Conservation (phyloP, 1,140 invertebrate genomes). For the Zaprionus ghesquierei region DNA sequence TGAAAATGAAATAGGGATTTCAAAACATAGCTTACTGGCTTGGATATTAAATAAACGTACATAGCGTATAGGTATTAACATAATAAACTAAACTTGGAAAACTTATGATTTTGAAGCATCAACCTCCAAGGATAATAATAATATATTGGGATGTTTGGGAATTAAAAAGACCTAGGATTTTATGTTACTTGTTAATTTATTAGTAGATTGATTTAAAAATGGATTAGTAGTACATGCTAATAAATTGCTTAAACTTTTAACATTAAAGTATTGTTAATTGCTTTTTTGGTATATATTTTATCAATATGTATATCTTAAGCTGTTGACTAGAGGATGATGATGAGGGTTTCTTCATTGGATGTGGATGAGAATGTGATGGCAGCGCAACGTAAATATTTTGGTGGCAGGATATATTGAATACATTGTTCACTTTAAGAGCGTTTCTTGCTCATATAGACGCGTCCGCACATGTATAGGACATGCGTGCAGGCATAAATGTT, state of each 20-base stretch:
- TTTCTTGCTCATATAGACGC: constrained; percentile 77
- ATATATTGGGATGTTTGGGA: too few relatives aligned
- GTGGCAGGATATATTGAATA: constrained; percentile 67
- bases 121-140: too few relatives aligned
- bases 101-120: too few relatives aligned
- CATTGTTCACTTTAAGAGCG: constrained; percentile 48
- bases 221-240: constrained; percentile 62
- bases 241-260: constrained; percentile 76
- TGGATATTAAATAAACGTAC: neutral
- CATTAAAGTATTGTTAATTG: constrained; percentile 70
- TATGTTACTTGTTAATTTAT: constrained; percentile 65
- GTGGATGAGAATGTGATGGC: constrained; percentile 45
- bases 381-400: constrained; percentile 56
- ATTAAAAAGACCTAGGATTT: neutral
- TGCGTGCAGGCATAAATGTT: constrained; percentile 82
- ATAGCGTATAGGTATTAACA: neutral
- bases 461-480: constrained; percentile 71
- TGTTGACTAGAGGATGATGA: constrained; percentile 66
- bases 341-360: constrained; percentile 30
- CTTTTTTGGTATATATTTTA: constrained; percentile 57
- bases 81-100: neutral
- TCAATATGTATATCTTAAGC: constrained; percentile 54
- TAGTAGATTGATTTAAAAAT: constrained; percentile 70
- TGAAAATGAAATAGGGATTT: neutral
- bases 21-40: neutral